Percentiles rank a stretch among this genome's conserved stretches.
Conservation (phyloP, 2,113 vertebrate species). For the Mesitornis unicolor region DNA sequence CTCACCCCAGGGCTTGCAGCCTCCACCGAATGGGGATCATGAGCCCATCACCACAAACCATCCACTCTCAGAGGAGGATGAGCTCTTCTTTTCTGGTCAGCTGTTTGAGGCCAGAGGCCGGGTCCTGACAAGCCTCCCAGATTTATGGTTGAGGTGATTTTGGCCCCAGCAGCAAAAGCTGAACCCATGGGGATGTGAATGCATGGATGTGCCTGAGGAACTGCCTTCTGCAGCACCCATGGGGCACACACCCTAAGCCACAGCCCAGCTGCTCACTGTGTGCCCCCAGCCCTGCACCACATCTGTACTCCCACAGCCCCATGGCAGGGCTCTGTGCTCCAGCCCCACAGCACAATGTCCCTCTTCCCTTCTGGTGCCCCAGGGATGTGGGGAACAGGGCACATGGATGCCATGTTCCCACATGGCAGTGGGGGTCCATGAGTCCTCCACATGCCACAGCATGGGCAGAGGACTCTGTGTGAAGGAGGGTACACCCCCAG, state of each 20-base stretch:
- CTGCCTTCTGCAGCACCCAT: neutral
- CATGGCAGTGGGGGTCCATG: fast-evolving
- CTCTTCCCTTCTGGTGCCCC: neutral
- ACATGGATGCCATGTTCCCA: neutral
- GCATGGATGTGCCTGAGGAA: neutral
- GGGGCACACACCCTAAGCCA: neutral
- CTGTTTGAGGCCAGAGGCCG: no score
- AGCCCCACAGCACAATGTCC: neutral
- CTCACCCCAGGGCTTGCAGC: neutral
- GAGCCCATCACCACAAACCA: neutral
- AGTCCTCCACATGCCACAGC: neutral
- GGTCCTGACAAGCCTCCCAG: neutral
- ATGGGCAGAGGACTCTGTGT: neutral
- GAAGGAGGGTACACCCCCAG: neutral
- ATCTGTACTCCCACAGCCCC: neutral
- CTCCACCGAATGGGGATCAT: neutral
- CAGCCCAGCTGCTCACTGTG: no score
- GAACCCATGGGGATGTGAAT: neutral
- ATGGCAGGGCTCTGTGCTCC: neutral
- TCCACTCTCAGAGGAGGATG: neutral
- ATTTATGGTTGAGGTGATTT: neutral
- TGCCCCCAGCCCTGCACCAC: neutral
- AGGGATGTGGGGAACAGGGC: neutral
- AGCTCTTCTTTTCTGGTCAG: neutral
- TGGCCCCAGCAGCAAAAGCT: neutral